Percentiles rank a stretch among this genome's conserved stretches.
Evolutionary conservation across 2,888 invertebrate genomes (phyloP).

Genomic region (Steromphala cineraria): DNA sequence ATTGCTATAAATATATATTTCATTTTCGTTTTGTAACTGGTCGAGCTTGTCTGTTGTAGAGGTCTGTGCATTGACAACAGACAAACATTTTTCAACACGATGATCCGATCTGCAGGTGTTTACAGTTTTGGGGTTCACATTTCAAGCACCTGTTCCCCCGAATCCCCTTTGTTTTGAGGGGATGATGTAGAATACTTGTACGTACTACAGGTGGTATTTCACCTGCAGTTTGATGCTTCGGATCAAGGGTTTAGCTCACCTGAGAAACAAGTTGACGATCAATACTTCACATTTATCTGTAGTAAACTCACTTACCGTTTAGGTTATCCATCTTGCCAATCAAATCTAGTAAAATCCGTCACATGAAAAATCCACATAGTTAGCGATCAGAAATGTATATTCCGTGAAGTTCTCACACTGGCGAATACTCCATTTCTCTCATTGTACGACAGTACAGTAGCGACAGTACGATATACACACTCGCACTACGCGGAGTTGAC

Average conservation of each 20-base stretch:
- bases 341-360: not conserved
- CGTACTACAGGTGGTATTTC: no score
- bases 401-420: not conserved
- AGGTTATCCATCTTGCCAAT: conserved; percentile 30
- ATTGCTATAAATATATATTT: no score
- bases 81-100: not conserved
- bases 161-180: not conserved
- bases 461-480: no score
- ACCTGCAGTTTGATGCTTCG: not conserved
- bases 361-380: not conserved
- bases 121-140: not conserved
- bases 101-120: not conserved
- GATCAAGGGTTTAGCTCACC: not conserved
- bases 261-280: not conserved
- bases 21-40: no score
- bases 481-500: no score
- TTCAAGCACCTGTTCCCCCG: not conserved
- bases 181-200: not conserved
- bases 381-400: not conserved
- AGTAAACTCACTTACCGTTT: conserved; percentile 26
- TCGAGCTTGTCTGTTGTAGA: not conserved
- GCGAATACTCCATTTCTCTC: not conserved
- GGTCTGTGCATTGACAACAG: not conserved
- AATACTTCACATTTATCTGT: not conserved
- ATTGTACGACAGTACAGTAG: no score